Conservation (phyloP, 2,113 vertebrate species). For the Cettia cetti region DNA sequence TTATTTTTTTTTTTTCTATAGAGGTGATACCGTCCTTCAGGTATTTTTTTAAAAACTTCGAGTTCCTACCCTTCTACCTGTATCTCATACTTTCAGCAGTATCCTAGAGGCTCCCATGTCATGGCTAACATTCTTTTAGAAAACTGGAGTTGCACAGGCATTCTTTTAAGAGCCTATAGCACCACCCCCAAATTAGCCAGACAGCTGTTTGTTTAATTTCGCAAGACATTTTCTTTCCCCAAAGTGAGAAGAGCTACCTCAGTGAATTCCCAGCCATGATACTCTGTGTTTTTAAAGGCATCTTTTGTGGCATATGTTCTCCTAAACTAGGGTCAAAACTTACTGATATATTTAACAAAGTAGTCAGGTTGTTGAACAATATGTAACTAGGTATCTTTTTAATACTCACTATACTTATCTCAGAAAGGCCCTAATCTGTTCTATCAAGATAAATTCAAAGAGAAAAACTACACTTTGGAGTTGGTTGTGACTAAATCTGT, state of each 20-base stretch:
- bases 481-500: not conserved
- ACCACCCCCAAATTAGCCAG: constrained; percentile 21
- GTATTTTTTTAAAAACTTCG: not conserved
- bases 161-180: not conserved
- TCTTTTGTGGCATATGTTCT: not conserved
- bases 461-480: not conserved
- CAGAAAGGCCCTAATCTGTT: not conserved
- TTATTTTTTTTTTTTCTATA: not conserved
- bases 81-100: not conserved
- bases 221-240: not conserved
- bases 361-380: not conserved
- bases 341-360: not conserved
- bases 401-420: not conserved
- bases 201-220: not conserved
- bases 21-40: not conserved
- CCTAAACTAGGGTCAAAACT: not conserved
- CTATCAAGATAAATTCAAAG: not conserved
- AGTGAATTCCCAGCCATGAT: not conserved
- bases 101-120: not conserved
- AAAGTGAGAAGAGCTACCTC: not conserved
- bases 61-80: not conserved
- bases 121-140: not conserved
- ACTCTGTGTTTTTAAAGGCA: not conserved
- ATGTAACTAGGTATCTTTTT: not conserved
- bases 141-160: not conserved